phyloP scores from a whole-genome alignment of 2,888 invertebrate species.

The Cataglyphis cursor region DNA sequence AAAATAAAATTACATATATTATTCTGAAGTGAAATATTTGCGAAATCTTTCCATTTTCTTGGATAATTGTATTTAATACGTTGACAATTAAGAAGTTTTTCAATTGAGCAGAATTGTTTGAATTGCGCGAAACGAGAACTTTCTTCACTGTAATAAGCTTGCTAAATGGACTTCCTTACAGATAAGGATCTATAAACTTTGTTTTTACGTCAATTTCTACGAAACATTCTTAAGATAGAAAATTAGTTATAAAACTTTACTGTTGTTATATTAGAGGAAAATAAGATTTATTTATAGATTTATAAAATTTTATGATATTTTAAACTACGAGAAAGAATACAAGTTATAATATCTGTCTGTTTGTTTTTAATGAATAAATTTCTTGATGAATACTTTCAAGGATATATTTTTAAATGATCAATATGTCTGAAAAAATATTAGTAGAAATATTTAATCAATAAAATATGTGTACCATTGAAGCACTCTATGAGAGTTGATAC shows the following conservation, averaged over 20 bases:
- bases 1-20: neutral
- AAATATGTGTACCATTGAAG: neutral
- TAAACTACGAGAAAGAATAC: neutral
- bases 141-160: neutral
- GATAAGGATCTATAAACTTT: neutral
- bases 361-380: neutral
- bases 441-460: neutral
- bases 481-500: neutral
- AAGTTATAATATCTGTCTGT: neutral
- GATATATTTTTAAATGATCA: neutral
- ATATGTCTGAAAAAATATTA: neutral
- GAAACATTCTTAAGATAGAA: neutral
- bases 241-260: neutral
- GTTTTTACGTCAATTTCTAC: neutral
- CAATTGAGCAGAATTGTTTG: neutral
- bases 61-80: neutral
- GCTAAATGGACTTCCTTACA: slow-evolving; percentile 1
- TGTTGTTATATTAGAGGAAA: neutral
- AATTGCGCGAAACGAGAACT: slow-evolving; percentile 13
- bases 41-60: neutral
- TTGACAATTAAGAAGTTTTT: slow-evolving; percentile 12
- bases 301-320: neutral
- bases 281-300: neutral
- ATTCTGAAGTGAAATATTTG: neutral
- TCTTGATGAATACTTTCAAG: neutral